Evolutionary conservation across 2,113 vertebrate species (phyloP).

Genomic region (Cheilinus undulatus): DNA sequence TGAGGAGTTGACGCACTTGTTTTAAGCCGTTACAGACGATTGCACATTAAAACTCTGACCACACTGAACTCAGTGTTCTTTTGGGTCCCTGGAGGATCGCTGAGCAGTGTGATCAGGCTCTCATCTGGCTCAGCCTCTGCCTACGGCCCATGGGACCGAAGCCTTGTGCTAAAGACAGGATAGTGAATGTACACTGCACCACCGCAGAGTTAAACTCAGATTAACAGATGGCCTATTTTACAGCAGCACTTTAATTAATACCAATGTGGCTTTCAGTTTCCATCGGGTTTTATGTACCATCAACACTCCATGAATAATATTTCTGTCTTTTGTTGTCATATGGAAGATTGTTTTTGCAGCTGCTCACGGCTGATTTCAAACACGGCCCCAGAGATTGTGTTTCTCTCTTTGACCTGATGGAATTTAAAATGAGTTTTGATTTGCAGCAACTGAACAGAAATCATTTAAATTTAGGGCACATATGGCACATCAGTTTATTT

Average conservation of each 20-base stretch:
- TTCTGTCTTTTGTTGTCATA: conserved; percentile 34
- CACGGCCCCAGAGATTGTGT: conserved; percentile 21
- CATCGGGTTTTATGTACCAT: conserved; percentile 31
- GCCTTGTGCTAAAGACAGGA: conserved; percentile 35
- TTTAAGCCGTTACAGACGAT: conserved; percentile 24
- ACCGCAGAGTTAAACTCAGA: conserved; percentile 39
- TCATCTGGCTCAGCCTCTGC: conserved; percentile 62
- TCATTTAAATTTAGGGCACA: conserved; percentile 28
- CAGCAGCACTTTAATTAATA: conserved; percentile 52
- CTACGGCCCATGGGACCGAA: conserved; percentile 49
- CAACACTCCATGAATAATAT: conserved; percentile 20
- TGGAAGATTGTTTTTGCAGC: conserved; percentile 15
- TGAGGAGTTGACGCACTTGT: neutral
- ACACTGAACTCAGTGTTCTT: conserved; percentile 38
- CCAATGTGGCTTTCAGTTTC: conserved; percentile 30
- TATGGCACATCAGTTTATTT: conserved; percentile 3
- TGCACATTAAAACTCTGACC: conserved; percentile 39
- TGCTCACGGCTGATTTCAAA: conserved; percentile 17
- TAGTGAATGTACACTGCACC: conserved; percentile 22
- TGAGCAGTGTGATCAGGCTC: conserved; percentile 42
- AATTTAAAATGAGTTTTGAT: conserved; percentile 27
- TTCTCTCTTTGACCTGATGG: conserved; percentile 5
- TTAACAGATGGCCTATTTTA: conserved; percentile 60
- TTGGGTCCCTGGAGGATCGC: conserved; percentile 28
- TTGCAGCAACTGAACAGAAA: conserved; percentile 4